A percentile compares a stretch with the other conserved stretches of the same genome.
Evolutionary conservation across 2,113 vertebrate species (phyloP).

Genomic region (Sceloporus undulatus): DNA sequence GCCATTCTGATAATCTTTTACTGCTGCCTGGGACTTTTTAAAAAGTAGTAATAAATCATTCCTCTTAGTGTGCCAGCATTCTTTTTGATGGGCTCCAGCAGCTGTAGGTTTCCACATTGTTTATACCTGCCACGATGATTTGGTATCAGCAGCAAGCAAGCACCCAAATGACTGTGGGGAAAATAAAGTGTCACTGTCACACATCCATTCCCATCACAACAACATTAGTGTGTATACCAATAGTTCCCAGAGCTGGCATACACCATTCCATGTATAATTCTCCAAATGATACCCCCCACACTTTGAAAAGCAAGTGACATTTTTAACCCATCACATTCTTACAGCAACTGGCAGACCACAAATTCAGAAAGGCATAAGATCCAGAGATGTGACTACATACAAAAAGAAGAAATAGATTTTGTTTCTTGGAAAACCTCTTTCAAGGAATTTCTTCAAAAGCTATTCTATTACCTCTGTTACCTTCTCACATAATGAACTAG

Average conservation of each 20-base stretch:
- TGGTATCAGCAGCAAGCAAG: slow-evolving; percentile 7
- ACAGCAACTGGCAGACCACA: not conserved
- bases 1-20: not conserved
- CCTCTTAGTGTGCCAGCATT: not conserved
- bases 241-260: not conserved
- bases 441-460: not conserved
- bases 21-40: not conserved
- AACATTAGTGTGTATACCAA: slow-evolving; percentile 17
- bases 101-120: slow-evolving; percentile 43
- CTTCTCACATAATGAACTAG: not conserved
- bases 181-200: slow-evolving; percentile 47
- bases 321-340: not conserved
- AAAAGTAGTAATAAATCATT: not conserved
- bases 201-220: slow-evolving; percentile 32
- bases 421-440: not conserved
- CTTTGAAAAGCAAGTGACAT: not conserved
- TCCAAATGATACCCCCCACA: not conserved
- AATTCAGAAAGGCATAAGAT: not conserved
- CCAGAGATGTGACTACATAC: not conserved
- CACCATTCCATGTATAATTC: slow-evolving; percentile 15
- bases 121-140: slow-evolving; percentile 27
- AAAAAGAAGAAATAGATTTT: not conserved
- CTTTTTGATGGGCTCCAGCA: slow-evolving; percentile 41
- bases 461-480: not conserved
- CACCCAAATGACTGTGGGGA: slow-evolving; percentile 28